Conservation (phyloP, 2,797 vertebrate genomes). For the Chaenodraco wilsoni region DNA sequence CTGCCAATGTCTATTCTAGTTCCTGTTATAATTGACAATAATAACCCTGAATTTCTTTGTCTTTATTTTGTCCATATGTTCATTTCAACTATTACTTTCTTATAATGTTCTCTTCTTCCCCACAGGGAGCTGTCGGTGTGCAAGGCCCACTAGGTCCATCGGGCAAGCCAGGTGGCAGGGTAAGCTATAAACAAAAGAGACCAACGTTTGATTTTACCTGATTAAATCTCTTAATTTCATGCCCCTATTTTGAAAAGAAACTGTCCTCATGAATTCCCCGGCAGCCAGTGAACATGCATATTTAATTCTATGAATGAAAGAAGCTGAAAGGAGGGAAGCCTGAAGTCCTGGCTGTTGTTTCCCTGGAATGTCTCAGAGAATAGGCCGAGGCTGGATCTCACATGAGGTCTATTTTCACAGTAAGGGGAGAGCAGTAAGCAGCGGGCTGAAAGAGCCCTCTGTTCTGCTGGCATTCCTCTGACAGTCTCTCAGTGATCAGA, state of each 20-base stretch:
- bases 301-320: slow-evolving; percentile 17
- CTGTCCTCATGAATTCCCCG: neutral
- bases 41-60: neutral
- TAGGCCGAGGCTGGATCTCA: slow-evolving; percentile 83
- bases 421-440: slow-evolving; percentile 73
- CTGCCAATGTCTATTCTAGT: too few species aligned
- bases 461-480: slow-evolving; percentile 84
- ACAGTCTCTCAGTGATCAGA: slow-evolving; percentile 62
- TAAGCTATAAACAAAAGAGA: slow-evolving; percentile 74
- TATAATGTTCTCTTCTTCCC: slow-evolving; percentile 20
- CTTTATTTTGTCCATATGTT: neutral
- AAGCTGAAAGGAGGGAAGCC: slow-evolving; percentile 16
- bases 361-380: slow-evolving; percentile 72
- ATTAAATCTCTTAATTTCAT: neutral
- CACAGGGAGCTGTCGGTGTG: slow-evolving; percentile 89
- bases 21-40: too few species aligned
- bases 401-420: slow-evolving; percentile 85
- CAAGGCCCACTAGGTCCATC: slow-evolving; percentile 87
- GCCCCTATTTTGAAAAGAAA: slow-evolving; percentile 13
- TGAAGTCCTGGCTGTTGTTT: slow-evolving; percentile 57
- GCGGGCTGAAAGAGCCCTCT: slow-evolving; percentile 87
- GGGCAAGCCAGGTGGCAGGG: slow-evolving; percentile 90
- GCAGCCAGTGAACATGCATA: neutral
- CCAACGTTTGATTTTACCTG: neutral
- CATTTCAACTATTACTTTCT: slow-evolving; percentile 10